Base-by-base conservation (phyloP, 2,888 invertebrate species). In the Hemaris fuciformis region DNA sequence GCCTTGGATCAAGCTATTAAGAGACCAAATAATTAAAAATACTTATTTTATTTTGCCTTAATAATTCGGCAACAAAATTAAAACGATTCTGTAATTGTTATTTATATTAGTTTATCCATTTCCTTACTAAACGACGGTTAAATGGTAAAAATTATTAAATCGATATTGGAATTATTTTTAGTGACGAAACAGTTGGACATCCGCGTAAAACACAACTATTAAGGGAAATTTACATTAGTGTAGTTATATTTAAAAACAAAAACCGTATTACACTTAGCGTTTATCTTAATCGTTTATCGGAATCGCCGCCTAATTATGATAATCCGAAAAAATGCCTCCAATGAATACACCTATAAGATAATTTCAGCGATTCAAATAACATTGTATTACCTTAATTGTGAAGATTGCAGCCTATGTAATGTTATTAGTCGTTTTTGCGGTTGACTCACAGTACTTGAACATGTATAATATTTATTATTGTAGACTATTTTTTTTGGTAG, bases 91-190 rank as follows among this genome's bases (percentile, higher is more conserved):
- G 6, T 31, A 38, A 57, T 22, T 10, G 4, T 22, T 6, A n/a
- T 38, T 38, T 38, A n/a, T n/a, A n/a, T n/a, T n/a, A n/a, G 34
- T 22, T 34, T 57, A 57, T 38, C 34, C 31, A 57, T 57, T 57
- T 34, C 15, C 20, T 31, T 31, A 18, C 48, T 27, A 7, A 15
- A 25, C 27, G 15, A 48, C n/a, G n/a, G n/a, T n/a, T 1, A 5
- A 38, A 38, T 38, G n/a, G 38, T 38, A 10, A 38, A 13, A 10
- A 34, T 34, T n/a, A 8, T 31, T 27, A 31, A 31, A 27, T 18
- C 18, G 3, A 7, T 18, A 27, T 8, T 15, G 18, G 31, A 31
- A 18, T 10, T 23, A 23, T 10, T 27, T 27, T 27, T 8, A n/a
- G n/a, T 53, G 53, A 27, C 27, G 48, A 15, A 27, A 25, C 13